Conservation (phyloP, 92 coral and sea anemone species). For the Ricordea florida region DNA sequence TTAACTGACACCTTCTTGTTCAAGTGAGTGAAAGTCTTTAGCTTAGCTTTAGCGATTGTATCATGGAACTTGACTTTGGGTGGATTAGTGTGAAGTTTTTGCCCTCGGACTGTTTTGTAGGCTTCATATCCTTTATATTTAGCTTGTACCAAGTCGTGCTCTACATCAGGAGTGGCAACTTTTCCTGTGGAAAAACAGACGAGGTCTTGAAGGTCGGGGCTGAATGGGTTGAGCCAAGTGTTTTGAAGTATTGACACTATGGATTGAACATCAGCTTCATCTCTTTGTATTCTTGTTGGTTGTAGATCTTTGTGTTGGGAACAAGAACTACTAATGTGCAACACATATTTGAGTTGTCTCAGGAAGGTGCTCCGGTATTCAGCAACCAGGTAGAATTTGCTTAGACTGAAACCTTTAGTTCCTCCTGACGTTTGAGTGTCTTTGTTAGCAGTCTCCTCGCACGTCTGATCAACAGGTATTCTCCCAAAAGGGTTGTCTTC, state of each 20-base stretch:
- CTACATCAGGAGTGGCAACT: constrained; percentile 36
- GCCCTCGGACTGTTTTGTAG: constrained; percentile 39
- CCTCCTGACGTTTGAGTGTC: constrained; percentile 51
- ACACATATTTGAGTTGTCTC: constrained; percentile 27
- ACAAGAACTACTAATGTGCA: constrained; percentile 24
- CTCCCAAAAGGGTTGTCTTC: constrained; percentile 25
- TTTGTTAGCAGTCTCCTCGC: constrained; percentile 30
- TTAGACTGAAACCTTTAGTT: constrained; percentile 49
- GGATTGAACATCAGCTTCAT: constrained; percentile 36
- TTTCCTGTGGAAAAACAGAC: constrained; percentile 55
- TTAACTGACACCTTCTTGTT: constrained; percentile 43
- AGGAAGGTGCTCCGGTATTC: constrained; percentile 39
- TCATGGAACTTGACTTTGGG: constrained; percentile 52
- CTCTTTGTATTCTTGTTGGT: constrained; percentile 18
- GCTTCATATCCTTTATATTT: constrained; percentile 48
- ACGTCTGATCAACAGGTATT: constrained; percentile 44
- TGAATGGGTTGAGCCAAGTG: constrained; percentile 41
- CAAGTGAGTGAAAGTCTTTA: constrained; percentile 41
- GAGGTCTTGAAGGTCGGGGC: constrained; percentile 29
- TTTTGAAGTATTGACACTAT: constrained; percentile 11
- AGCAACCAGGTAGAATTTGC: constrained; percentile 31
- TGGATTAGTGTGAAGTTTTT: constrained; percentile 46
- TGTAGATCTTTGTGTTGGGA: constrained; percentile 41
- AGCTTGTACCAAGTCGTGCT: constrained; percentile 47
- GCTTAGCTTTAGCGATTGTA: constrained; percentile 39